Evolutionary conservation across 2,797 vertebrate genomes (phyloP), one percentile per base, ranked within the genome.

Genomic region (Aldrovandia affinis): DNA sequence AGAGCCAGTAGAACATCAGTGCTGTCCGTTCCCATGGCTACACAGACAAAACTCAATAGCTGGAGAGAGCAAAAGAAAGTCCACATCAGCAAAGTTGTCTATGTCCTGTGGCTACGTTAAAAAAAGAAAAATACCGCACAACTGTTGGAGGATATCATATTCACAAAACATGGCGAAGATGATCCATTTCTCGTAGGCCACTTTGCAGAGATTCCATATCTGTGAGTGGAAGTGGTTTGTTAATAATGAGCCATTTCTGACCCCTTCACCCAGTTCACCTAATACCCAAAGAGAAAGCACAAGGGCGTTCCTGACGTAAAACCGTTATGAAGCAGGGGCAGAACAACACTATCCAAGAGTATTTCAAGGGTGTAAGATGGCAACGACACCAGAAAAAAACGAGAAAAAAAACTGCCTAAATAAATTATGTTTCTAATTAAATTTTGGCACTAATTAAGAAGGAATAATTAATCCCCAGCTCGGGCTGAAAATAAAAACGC

Each of bases 391-490:
- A 75, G 84, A 78, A 83, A 87, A 70, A 57, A 47, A 70, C 70
- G 78, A 83, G 20, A 83, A 39, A 61, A 85, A 75, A 80, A 81
- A 78, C 79, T 55, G 73, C 83, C 65, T 80, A 68, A 85, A 85
- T 73, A 85, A 85, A 85, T 85, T 81, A 77, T 22, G 14, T 85
- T 83, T 89, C 86, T 89, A 86, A 89, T 90, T 90, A 89, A 85
- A 81, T 81, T 65, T 68, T 82, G 85, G 70, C 87, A 75, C 86
- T 85, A 86, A 89, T 89, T 89, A 86, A 85, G 86, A 89, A 83
- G 84, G 83, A 89, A 88, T 86, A 86, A 87, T 87, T 83, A 85
- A 88, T 90, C 88, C 89, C 88, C 54, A 86, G 84, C 80, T 78
- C 78, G 68, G 78, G 83, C 88, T 85, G 73, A 86, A 89, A 90